These are phyloP conservation scores for Corythaixoides concolor DNA, from an alignment of 2,113 vertebrate genomes.

Conservation along the genomic window DNA sequence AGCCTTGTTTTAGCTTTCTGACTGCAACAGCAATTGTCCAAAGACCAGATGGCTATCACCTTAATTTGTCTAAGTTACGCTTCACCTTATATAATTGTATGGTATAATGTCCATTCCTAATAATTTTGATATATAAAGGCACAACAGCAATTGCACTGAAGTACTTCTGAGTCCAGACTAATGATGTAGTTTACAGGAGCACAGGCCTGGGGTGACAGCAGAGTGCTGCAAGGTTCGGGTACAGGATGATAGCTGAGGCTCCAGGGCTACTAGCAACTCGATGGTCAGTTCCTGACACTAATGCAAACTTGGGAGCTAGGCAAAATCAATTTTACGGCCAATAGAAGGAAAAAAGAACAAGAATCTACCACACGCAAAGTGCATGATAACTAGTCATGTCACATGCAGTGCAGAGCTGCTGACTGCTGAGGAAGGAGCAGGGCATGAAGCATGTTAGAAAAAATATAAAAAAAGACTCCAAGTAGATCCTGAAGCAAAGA, in stretches of 20 bases:
- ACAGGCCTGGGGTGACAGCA: background rate
- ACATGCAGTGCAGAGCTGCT: background rate
- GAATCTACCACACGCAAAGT: background rate
- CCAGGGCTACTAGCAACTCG: background rate
- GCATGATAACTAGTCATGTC: background rate
- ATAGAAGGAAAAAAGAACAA: background rate
- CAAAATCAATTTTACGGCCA: background rate
- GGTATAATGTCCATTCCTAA: background rate
- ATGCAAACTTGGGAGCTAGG: background rate
- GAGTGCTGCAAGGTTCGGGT: background rate
- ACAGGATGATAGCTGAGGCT: background rate
- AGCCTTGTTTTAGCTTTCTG: background rate
- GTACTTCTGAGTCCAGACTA: background rate
- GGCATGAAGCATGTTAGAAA: background rate
- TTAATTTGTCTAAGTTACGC: background rate
- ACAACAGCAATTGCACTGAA: background rate
- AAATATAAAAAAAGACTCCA: background rate
- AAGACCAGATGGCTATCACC: accelerated
- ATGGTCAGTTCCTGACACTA: background rate
- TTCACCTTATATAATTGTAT: background rate
- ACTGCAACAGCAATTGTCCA: background rate
- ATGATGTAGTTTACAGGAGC: background rate
- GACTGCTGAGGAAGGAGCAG: background rate
- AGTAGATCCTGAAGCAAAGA: background rate
- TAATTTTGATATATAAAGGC: background rate